phyloP scores from a whole-genome alignment of 1,140 invertebrate species.

The Pectinophora gossypiella region DNA sequence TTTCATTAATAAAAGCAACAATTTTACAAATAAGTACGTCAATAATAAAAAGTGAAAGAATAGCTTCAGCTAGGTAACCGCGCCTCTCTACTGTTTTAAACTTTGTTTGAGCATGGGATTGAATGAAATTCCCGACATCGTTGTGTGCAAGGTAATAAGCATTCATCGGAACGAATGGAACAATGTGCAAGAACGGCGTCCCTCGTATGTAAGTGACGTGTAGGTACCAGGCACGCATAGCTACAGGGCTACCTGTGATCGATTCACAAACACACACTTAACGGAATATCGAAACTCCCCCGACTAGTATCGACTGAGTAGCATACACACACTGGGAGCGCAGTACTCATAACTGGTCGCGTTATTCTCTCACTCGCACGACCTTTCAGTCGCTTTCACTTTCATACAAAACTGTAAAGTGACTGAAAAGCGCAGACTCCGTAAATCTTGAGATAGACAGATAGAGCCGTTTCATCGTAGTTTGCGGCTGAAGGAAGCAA shows the following conservation, averaged over 20 bases:
- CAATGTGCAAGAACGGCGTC: constrained; percentile 27
- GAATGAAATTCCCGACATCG: neutral
- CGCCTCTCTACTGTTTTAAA: too few relatives aligned
- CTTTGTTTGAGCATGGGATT: too few relatives aligned
- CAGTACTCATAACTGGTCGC: too few relatives aligned
- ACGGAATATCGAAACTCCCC: constrained; percentile 7
- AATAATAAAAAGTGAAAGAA: too few relatives aligned
- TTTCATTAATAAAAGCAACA: too few relatives aligned
- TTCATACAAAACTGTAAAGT: neutral
- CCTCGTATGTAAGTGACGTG: constrained; percentile 43
- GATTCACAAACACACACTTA: too few relatives aligned
- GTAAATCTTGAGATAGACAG: neutral
- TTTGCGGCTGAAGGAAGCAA: constrained; percentile 5
- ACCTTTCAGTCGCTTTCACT: neutral
- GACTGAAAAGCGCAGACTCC: neutral
- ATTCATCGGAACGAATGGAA: constrained; percentile 3
- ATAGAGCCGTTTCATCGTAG: neutral
- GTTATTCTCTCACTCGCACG: too few relatives aligned
- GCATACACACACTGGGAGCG: constrained; percentile 12
- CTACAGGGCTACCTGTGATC: constrained; percentile 5
- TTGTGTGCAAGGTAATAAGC: neutral
- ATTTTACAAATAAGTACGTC: too few relatives aligned
- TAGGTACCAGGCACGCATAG: constrained; percentile 40
- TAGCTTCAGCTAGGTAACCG: too few relatives aligned
- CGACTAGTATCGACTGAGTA: constrained; percentile 14